Evolutionary conservation across 2,888 invertebrate species (phyloP), one percentile per base, ranked within the genome.

Genomic region (Aphodius granarius): DNA sequence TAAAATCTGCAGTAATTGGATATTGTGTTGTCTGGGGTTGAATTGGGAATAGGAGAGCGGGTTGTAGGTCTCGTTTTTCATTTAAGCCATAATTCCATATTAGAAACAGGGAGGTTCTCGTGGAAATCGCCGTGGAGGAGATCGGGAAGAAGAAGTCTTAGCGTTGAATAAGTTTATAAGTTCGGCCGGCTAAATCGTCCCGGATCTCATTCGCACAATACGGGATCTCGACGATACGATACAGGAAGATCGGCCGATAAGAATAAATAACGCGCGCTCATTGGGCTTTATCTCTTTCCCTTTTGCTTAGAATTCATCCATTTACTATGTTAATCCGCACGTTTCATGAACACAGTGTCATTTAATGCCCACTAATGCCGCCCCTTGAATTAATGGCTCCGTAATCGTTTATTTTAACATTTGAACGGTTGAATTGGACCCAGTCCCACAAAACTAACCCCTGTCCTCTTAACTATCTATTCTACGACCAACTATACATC

Each of bases 251-350:
- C 82, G 79, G 81, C 82, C 83, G 85, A 86, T 86, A 86, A 86
- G 85, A 84, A 85, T 85, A 85, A 86, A 85, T 85, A 85, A 85
- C 83, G 83, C 81, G 81, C 82, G 81, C 81, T 84, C 83, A 84
- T 85, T 84, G 82, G 83, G 82, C 82, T 84, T 84, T 85, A 84
- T 85, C 84, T 83, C 82, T 81, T 81, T 80, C 81, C 83, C 83
- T 83, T 84, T 82, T 83, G 81, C 83, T 82, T 83, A 82, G 82
- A 82, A 84, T 84, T 84, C 84, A 85, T 85, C 85, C 84, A 85
- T 86, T 86, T 85, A 85, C 85, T 83, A 85, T 85, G 85, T 85
- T 85, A 86, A 86, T 86, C 85, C 85, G 84, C 82, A 83, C 84
- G 83, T 85, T 82, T 85, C 85, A 85, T 84, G 85, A 84, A 84